phyloP scores from a whole-genome alignment of 2,113 vertebrate species.

The Mirza zaza region DNA sequence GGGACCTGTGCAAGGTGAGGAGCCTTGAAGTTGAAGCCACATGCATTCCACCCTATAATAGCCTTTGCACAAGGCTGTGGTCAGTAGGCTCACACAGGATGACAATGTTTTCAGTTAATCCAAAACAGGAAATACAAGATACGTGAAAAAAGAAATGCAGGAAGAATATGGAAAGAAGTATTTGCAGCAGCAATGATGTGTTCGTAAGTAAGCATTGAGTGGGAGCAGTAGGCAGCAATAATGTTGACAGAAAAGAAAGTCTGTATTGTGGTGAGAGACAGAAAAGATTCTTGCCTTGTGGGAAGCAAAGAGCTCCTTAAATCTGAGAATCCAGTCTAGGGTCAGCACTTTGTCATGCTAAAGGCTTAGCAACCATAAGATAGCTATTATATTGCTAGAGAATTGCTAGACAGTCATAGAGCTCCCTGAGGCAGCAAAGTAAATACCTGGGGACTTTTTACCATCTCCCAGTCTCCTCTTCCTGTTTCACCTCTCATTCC shows the following conservation, averaged over 20 bases:
- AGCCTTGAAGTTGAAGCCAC: background rate
- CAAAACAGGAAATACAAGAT: background rate
- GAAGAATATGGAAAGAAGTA: background rate
- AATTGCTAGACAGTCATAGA: constrained; percentile 12
- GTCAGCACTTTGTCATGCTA: constrained; percentile 43
- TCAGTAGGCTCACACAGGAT: background rate
- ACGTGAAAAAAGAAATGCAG: background rate
- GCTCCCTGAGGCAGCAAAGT: background rate
- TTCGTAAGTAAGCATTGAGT: background rate
- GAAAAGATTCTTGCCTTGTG: background rate
- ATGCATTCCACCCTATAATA: rapidly evolving
- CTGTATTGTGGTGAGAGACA: background rate
- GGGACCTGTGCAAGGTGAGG: no score
- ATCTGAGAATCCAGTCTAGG: background rate
- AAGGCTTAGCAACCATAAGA: constrained; percentile 22
- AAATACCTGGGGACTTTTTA: background rate
- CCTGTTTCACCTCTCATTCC: background rate
- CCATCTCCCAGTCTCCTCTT: background rate
- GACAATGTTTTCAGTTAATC: background rate
- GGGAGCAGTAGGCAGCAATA: background rate
- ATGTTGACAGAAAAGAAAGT: background rate
- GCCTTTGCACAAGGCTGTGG: rapidly evolving
- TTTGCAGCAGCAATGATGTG: background rate
- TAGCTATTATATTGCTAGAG: constrained; percentile 51
- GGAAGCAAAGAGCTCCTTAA: constrained; percentile 39